These are phyloP conservation scores for Gymnothorax reevesii DNA, from an alignment of 2,797 vertebrate genomes.

Conservation along the genomic window DNA sequence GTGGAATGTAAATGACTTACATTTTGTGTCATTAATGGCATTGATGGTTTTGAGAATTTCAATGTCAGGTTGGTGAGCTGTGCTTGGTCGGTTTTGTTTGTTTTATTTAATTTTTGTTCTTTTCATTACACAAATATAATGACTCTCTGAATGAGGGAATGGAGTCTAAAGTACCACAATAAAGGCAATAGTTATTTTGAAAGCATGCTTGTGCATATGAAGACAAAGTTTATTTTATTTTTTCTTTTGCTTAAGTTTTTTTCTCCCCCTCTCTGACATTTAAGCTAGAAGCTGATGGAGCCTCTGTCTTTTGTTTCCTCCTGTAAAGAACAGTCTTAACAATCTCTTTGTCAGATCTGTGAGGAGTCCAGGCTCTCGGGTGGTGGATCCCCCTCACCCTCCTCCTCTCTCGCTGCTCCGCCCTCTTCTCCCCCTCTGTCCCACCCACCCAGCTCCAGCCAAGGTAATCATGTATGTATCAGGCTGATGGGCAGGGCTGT, in stretches of 20 bases:
- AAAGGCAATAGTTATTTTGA: not conserved
- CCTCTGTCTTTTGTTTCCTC: not conserved
- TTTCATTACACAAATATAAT: not conserved
- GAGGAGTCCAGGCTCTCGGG: constrained; percentile 83
- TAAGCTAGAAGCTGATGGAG: not conserved
- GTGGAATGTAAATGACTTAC: not conserved
- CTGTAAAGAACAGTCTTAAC: constrained; percentile 41
- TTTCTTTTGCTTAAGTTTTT: not conserved
- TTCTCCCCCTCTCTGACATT: not conserved
- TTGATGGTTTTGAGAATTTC: not conserved
- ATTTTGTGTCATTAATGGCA: not conserved
- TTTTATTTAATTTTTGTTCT: not conserved
- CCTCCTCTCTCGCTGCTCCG: constrained; percentile 71
- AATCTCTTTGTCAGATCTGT: constrained; percentile 86
- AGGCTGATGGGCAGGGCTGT: constrained; percentile 70
- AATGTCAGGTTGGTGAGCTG: not conserved
- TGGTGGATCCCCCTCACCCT: constrained; percentile 71
- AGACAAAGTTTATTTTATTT: not conserved
- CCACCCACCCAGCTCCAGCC: constrained; percentile 87
- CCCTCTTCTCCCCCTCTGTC: constrained; percentile 76
- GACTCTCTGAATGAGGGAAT: not conserved
- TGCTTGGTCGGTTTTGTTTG: not conserved
- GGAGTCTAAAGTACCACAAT: not conserved
- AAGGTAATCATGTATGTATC: constrained; percentile 96
- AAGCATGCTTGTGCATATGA: not conserved